Percentiles rank a stretch among this genome's conserved stretches.
phyloP scores from a whole-genome alignment of 2,888 invertebrate genomes.

The Aplocera efformata region DNA sequence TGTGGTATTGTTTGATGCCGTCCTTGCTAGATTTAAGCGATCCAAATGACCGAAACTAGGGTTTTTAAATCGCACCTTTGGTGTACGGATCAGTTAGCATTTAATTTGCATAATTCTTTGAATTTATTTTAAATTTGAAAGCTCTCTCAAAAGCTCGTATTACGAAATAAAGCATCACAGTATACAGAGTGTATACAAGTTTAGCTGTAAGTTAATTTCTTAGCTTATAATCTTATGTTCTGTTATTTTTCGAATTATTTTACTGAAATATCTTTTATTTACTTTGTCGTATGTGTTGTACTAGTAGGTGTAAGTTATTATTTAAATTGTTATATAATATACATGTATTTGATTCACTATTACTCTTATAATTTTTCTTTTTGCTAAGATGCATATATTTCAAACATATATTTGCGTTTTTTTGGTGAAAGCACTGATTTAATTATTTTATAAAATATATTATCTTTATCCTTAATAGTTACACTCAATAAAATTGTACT shows the following conservation, averaged over 20 bases:
- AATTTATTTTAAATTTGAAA: constrained; percentile 19
- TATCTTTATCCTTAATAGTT: too few relatives aligned
- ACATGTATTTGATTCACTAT: too few relatives aligned
- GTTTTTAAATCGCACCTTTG: constrained; percentile 21
- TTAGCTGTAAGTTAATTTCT: constrained; percentile 4
- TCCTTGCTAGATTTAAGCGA: constrained; percentile 47
- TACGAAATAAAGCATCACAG: constrained; percentile 22
- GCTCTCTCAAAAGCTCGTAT: constrained; percentile 23
- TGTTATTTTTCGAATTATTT: constrained; percentile 14
- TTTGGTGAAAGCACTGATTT: too few relatives aligned
- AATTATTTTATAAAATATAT: too few relatives aligned
- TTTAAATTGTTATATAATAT: too few relatives aligned
- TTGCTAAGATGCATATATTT: too few relatives aligned
- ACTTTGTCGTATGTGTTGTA: background rate
- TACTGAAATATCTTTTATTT: background rate
- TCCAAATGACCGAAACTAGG: constrained; percentile 17
- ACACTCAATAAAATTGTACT: too few relatives aligned
- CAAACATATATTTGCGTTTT: too few relatives aligned
- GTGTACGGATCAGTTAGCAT: constrained; percentile 40
- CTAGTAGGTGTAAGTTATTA: constrained; percentile 10
- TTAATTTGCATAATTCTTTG: constrained; percentile 38
- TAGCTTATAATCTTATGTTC: constrained; percentile 6
- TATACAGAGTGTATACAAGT: constrained; percentile 8
- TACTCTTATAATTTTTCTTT: too few relatives aligned
- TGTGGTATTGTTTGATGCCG: constrained; percentile 56